A percentile compares a stretch with the other conserved stretches of the same genome.
Conservation (phyloP, 2,797 vertebrate genomes). For the Otolemur crassicaudatus region DNA sequence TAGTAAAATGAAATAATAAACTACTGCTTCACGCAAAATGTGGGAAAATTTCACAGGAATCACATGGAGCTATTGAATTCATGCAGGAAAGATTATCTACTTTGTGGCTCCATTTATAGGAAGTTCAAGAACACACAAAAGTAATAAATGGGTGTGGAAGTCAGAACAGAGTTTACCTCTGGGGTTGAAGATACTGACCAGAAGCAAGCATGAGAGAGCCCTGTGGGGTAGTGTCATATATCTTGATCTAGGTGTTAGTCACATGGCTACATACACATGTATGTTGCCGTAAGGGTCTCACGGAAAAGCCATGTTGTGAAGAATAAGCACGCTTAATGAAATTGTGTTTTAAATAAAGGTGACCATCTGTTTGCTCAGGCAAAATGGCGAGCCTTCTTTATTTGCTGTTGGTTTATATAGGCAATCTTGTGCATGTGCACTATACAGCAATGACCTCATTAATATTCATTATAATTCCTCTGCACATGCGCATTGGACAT, state of each 20-base stretch:
- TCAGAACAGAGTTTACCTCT: not conserved
- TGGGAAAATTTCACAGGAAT: not conserved
- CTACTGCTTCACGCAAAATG: not conserved
- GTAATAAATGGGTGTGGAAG: not conserved
- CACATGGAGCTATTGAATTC: not conserved
- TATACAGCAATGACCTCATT: too few species aligned
- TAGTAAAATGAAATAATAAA: not conserved
- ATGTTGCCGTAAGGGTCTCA: too few species aligned
- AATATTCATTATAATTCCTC: too few species aligned
- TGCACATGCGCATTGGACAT: too few species aligned
- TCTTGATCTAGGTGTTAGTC: not conserved
- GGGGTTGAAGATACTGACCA: not conserved
- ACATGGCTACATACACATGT: not conserved
- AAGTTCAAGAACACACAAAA: not conserved
- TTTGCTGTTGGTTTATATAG: too few species aligned
- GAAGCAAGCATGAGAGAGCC: not conserved
- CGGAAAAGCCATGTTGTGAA: too few species aligned
- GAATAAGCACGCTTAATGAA: too few species aligned
- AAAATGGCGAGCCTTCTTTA: too few species aligned
- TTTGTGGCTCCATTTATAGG: not conserved
- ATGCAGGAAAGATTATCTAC: not conserved
- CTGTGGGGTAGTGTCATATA: not conserved
- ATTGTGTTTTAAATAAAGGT: too few species aligned
- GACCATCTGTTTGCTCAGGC: too few species aligned
- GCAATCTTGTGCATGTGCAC: too few species aligned